A percentile compares a stretch with the other conserved stretches of the same genome.
Conservation (phyloP, 2,797 vertebrate genomes). For the Manis javanica region DNA sequence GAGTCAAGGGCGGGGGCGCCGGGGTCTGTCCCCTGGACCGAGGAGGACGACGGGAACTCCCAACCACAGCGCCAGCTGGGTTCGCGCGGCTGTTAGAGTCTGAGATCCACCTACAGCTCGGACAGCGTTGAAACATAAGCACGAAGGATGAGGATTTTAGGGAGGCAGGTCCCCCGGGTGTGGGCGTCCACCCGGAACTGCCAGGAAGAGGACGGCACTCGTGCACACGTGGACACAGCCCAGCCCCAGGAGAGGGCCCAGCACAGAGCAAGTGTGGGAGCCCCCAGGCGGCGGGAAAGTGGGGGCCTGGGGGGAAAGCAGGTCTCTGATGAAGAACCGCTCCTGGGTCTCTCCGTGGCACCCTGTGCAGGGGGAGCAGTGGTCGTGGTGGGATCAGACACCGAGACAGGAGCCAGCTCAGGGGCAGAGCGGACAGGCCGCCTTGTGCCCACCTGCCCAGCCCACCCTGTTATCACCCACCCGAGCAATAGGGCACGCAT, state of each 20-base stretch:
- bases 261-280: no score
- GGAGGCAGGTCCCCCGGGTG: no score
- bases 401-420: no score
- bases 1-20: neutral
- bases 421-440: no score
- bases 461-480: no score
- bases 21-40: neutral
- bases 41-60: neutral
- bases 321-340: no score
- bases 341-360: neutral
- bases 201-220: neutral
- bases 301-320: neutral
- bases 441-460: no score
- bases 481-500: no score
- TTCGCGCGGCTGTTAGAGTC: neutral
- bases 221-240: neutral
- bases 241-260: no score
- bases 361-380: rapidly evolving
- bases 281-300: rapidly evolving
- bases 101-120: neutral
- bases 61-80: neutral
- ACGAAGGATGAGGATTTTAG: neutral
- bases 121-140: neutral
- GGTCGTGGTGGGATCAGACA: rapidly evolving
- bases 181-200: no score